Percentiles rank a stretch among this genome's conserved stretches.
These are phyloP conservation scores for Formicarius rufipectus DNA, from an alignment of 2,113 vertebrate genomes.

Conservation along the genomic window DNA sequence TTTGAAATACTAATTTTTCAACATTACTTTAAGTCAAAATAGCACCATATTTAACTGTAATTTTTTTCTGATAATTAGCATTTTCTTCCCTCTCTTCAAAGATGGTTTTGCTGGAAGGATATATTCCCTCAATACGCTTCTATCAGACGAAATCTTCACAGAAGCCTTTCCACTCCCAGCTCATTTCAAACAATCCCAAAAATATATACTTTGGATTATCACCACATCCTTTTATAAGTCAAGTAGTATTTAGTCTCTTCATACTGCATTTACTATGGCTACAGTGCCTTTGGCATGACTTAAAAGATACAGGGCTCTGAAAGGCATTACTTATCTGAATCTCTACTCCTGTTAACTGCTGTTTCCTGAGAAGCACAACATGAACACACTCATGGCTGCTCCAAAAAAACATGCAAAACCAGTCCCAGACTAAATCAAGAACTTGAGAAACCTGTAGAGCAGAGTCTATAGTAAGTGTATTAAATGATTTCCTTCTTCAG, in stretches of 20 bases:
- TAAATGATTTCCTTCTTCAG: neutral
- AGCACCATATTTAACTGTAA: neutral
- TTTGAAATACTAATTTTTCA: slow-evolving; percentile 32
- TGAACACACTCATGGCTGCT: accelerated
- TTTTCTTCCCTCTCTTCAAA: slow-evolving; percentile 2
- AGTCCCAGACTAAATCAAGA: neutral
- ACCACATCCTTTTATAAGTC: neutral
- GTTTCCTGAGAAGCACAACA: neutral
- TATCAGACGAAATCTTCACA: neutral
- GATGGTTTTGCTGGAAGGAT: neutral
- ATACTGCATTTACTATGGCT: neutral
- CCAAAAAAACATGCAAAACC: neutral
- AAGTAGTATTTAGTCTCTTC: neutral
- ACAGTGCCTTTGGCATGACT: accelerated
- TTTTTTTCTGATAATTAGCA: neutral
- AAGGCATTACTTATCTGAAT: neutral
- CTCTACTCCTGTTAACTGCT: neutral
- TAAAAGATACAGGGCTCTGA: neutral
- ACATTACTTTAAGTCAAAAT: neutral
- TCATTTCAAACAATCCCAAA: neutral
- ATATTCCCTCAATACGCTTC: neutral
- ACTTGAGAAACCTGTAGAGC: neutral
- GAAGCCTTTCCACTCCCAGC: neutral
- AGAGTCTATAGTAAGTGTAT: accelerated
- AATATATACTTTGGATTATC: neutral